Conservation (phyloP, 37 sponge, comb jelly and placozoan species). For the Diacarnus erythraeanus region DNA sequence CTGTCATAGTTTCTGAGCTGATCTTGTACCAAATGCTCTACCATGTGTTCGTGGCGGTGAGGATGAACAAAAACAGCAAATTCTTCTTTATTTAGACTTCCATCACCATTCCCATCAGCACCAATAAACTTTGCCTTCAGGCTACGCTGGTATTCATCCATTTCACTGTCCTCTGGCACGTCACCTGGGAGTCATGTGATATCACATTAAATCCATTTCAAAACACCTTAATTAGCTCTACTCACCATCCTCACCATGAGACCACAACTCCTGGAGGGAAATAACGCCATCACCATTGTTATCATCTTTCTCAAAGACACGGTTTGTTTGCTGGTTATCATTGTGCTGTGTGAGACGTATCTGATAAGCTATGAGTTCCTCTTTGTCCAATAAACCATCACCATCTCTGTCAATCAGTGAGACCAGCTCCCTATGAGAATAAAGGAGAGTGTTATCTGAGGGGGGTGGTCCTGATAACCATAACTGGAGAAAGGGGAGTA, state of each 20-base stretch:
- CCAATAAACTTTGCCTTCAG: neutral
- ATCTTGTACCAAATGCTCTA: neutral
- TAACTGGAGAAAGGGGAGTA: neutral
- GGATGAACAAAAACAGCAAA: conserved; percentile 26
- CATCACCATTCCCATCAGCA: conserved; percentile 15
- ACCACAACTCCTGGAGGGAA: conserved; percentile 1
- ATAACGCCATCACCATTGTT: neutral
- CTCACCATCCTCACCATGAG: neutral
- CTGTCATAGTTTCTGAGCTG: conserved; percentile 8
- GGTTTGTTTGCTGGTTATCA: neutral
- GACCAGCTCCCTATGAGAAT: conserved; percentile 17
- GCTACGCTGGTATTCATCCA: neutral
- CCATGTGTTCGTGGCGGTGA: conserved; percentile 22
- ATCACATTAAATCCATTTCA: neutral
- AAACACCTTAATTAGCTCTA: neutral
- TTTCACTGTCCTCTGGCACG: neutral
- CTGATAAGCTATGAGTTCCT: conserved; percentile 14
- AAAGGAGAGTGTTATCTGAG: neutral
- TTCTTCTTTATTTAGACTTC: neutral
- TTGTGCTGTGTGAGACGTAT: neutral
- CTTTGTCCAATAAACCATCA: neutral
- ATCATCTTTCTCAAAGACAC: conserved; percentile 1
- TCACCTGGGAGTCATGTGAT: neutral
- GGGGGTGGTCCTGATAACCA: neutral
- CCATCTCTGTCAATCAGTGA: conserved; percentile 11